Evolutionary conservation across 2,113 vertebrate species (phyloP).

Genomic region (Ceyx cyanopectus): DNA sequence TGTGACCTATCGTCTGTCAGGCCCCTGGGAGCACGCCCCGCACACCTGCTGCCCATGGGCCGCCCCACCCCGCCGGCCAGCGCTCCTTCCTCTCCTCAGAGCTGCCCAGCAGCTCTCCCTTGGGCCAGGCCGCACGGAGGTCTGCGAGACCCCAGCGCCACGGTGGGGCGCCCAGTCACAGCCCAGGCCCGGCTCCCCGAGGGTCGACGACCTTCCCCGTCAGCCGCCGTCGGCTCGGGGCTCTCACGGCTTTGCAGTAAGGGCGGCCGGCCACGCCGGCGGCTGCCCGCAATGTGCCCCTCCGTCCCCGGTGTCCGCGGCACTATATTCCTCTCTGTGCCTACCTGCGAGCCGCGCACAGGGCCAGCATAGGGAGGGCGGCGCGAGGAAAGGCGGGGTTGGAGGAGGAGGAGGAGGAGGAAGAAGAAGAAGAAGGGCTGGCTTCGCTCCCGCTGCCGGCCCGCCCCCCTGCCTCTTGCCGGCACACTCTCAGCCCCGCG

Average conservation of each 20-base stretch:
- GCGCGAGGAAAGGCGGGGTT: not conserved
- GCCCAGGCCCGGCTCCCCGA: not conserved
- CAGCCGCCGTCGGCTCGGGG: accelerated
- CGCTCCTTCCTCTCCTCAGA: not conserved
- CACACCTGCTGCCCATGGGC: not conserved
- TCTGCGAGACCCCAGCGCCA: no score
- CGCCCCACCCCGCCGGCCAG: no score
- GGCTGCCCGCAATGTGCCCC: not conserved
- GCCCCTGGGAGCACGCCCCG: not conserved
- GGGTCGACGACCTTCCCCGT: accelerated
- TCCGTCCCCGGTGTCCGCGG: not conserved
- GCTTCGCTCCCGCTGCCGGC: not conserved
- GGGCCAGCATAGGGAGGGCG: not conserved
- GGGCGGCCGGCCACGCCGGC: no score
- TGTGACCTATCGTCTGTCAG: not conserved
- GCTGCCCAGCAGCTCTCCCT: not conserved
- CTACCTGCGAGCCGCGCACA: constrained; percentile 8
- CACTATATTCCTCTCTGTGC: not conserved
- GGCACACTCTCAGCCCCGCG: not conserved
- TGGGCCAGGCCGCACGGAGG: not conserved
- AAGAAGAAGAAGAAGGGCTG: no score
- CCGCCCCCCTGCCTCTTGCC: not conserved
- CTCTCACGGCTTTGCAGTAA: not conserved
- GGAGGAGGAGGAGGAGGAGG: not conserved
- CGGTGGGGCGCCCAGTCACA: not conserved